Percentiles rank a stretch among this genome's conserved stretches.
phyloP scores from a whole-genome alignment of 37 sponge, comb jelly and placozoan genomes.

The Chondrilla cf. caribensis region DNA sequence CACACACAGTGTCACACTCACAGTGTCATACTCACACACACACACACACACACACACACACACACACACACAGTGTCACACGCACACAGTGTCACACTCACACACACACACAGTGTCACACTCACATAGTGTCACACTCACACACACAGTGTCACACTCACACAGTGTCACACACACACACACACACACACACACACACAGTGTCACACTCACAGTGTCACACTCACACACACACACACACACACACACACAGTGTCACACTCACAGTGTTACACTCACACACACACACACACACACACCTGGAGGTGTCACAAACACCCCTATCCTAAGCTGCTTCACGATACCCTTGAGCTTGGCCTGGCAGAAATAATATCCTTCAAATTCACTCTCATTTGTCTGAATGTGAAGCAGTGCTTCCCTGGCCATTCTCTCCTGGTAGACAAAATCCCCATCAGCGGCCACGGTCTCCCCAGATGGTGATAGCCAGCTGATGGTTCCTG shows the following conservation, averaged over 20 bases:
- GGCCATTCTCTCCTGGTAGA: conserved; percentile 1
- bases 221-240: conserved; percentile 17
- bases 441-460: background rate
- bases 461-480: background rate
- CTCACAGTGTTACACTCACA: background rate
- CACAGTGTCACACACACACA: too few species aligned
- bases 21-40: too few species aligned
- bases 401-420: background rate
- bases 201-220: background rate
- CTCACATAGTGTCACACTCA: too few species aligned
- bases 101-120: too few species aligned
- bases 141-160: too few species aligned
- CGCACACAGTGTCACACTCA: too few species aligned
- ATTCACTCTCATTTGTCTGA: background rate
- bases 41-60: too few species aligned
- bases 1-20: too few species aligned
- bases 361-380: conserved; percentile 13
- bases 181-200: conserved; percentile 7
- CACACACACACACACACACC: conserved; percentile 10
- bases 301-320: conserved; percentile 25
- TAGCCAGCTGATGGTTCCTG: background rate
- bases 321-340: background rate
- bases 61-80: too few species aligned
- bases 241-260: background rate
- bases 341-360: background rate